Base-by-base conservation (phyloP, 1,140 invertebrate species). In the Drosophila pruinosa region DNA sequence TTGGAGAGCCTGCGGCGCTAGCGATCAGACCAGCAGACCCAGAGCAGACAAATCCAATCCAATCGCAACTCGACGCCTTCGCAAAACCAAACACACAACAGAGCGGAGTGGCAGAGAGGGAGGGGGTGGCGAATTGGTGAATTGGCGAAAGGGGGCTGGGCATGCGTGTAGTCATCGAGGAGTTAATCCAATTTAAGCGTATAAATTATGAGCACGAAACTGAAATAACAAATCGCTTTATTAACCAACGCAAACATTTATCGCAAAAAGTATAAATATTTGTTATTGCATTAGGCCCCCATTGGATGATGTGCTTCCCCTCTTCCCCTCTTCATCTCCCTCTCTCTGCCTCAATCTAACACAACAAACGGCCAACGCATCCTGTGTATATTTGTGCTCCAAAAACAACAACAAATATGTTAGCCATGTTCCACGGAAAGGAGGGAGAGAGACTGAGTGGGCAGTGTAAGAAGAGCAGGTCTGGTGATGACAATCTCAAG, bases 251-350 rank as follows among this genome's bases (percentile, higher is more conserved):
- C 82, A 88, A 88, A 88, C 82, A 88, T 88, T 88, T 88, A 88
- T 88, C 82, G 83, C 82, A 78, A 89, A 88, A 82, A 88, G 82
- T 88, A 88, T 88, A 88, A 88, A 88, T 88, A 88, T 88, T 88
- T 88, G 82, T 88, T 88, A 88, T 88, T 88, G 82, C 82, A 82
- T 88, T 82, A 88, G 75, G 78, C 74, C 14, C 12, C 12, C 39
- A 58, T 15, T 69, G 26, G 31, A 24, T 31, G 48, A 43, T 41
- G 21, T 26, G 26, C 57, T 31, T 19, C 57, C 21, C 4, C 45
- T 7, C 24, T n/a, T n/a, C n/a, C 24, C 12, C 4, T 3, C 47
- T n/a, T n/a, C n/a, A n/a, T n/a, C n/a, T n/a, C 6, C 26, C 24
- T 15, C 45, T 15, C n/a, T 2, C 24, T 26, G 12, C 4, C 43